Evolutionary conservation across 2,113 vertebrate species (phyloP), one percentile per base, ranked within the genome.

Genomic region (Arenaria interpres): DNA sequence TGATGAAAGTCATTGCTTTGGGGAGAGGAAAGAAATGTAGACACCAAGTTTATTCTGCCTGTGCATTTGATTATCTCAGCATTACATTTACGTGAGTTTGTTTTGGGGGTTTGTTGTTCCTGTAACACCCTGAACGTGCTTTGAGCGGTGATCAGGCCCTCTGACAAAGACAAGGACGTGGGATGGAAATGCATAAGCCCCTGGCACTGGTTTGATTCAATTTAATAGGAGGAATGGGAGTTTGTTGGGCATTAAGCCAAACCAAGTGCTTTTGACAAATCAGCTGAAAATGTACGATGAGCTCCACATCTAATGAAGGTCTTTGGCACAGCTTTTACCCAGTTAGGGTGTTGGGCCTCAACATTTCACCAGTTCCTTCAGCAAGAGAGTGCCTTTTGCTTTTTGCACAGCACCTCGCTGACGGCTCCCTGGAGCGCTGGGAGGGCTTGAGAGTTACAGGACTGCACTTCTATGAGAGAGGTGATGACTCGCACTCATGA

Each of bases 401-500:
- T 68, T 76, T 79, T 45, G 59, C 25, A 1, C 14, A 53, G 20
- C 16, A 8, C 53, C 35, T 75, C 39, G 7, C 19, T 16, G 37
- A 4, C 8, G 20, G 19, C 1, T 1, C 30, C 3, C 63, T 62
- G 41, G 39, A 64, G 45, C 25, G 7, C 45, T 30, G 35, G 32
- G 37, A 51, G 30, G 30, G 27, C 33, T 82, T 68, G 85, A 59
- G 64, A 76, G 53, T 25, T 43, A 39, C 33, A 33, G 27, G 37
- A 45, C 54, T 69, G 25, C 7, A 4, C 25, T 63, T 48, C 10
- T 8, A 1, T 4, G n/a, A 45, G 62, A n/a, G 37, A 62, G 53
- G 63, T 68, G 68, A 35, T 2, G 0, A 25, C 23, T 54, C 4
- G 7, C 20, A 7, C 35, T n/a, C 0, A 0, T 30, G 51, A 16